phyloP scores from a whole-genome alignment of 1,140 invertebrate species.

The Macrostomum lignano region DNA sequence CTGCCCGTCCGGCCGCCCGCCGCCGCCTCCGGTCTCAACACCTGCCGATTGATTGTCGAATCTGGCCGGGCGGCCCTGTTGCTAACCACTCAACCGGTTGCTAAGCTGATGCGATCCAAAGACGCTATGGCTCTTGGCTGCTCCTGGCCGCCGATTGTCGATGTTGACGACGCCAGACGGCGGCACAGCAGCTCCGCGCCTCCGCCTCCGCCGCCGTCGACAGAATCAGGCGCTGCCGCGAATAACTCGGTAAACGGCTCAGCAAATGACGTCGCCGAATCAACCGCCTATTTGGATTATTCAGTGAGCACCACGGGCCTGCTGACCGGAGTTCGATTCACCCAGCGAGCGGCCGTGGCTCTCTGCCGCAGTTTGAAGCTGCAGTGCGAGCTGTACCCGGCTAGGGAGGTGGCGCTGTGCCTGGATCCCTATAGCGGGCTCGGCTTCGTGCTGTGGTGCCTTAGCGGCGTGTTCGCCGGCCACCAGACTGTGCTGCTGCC shows the following conservation, averaged over 20 bases:
- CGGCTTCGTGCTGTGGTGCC: slow-evolving; percentile 85
- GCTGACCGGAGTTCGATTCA: slow-evolving; percentile 61
- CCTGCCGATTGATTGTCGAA: too few relatives aligned
- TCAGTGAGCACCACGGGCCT: slow-evolving; percentile 90
- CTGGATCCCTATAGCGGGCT: slow-evolving; percentile 90
- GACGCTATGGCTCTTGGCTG: too few relatives aligned
- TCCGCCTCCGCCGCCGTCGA: too few relatives aligned
- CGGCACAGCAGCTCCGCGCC: too few relatives aligned
- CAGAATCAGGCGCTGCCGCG: too few relatives aligned
- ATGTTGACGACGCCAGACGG: too few relatives aligned
- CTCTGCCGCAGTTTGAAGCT: slow-evolving; percentile 84
- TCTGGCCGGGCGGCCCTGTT: too few relatives aligned
- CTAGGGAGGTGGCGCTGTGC: slow-evolving; percentile 75
- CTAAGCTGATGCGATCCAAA: too few relatives aligned
- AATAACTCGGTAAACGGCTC: too few relatives aligned
- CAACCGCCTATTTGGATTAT: slow-evolving; percentile 86
- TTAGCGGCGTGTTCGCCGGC: slow-evolving; percentile 74
- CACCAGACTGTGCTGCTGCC: slow-evolving; percentile 95
- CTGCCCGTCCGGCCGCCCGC: not conserved
- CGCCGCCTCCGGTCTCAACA: not conserved
- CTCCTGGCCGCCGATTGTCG: too few relatives aligned
- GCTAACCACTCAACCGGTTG: too few relatives aligned
- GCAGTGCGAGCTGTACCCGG: slow-evolving; percentile 90
- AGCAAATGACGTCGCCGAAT: too few relatives aligned
- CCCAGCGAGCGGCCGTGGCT: slow-evolving; percentile 62